phyloP scores from a whole-genome alignment of 2,113 vertebrate species.

The Coregonus clupeaformis region DNA sequence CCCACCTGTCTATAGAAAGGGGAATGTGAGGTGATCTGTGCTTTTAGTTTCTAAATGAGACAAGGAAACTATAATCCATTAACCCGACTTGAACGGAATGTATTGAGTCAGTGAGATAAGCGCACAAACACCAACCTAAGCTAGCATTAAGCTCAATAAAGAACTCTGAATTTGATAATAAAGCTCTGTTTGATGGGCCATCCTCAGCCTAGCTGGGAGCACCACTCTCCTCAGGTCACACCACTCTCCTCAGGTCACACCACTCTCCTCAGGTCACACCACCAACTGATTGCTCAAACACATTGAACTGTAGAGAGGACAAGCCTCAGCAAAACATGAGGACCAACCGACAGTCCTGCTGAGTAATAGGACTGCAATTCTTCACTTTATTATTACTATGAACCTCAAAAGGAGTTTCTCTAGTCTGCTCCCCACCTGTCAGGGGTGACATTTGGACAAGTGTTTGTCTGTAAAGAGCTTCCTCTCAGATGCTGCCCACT shows the following conservation, averaged over 20 bases:
- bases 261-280: too few species aligned
- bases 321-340: background rate
- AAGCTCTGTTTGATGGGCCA: too few species aligned
- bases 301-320: slow-evolving; percentile 14
- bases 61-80: background rate
- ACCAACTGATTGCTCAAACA: slow-evolving; percentile 38
- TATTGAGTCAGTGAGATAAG: slow-evolving; percentile 3
- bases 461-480: slow-evolving; percentile 54
- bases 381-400: slow-evolving; percentile 37
- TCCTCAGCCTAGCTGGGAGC: too few species aligned
- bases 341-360: background rate
- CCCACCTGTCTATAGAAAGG: slow-evolving; percentile 1
- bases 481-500: slow-evolving; percentile 37
- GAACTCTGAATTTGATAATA: too few species aligned
- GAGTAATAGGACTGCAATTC: background rate
- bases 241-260: slow-evolving; percentile 5
- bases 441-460: slow-evolving; percentile 57
- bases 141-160: too few species aligned
- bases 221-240: too few species aligned
- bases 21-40: background rate
- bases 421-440: slow-evolving; percentile 53
- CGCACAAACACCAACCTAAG: too few species aligned
- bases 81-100: slow-evolving; percentile 15
- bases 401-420: slow-evolving; percentile 30
- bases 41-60: slow-evolving; percentile 29